phyloP scores from a whole-genome alignment of 2,113 vertebrate species.

The Thomomys bottae region DNA sequence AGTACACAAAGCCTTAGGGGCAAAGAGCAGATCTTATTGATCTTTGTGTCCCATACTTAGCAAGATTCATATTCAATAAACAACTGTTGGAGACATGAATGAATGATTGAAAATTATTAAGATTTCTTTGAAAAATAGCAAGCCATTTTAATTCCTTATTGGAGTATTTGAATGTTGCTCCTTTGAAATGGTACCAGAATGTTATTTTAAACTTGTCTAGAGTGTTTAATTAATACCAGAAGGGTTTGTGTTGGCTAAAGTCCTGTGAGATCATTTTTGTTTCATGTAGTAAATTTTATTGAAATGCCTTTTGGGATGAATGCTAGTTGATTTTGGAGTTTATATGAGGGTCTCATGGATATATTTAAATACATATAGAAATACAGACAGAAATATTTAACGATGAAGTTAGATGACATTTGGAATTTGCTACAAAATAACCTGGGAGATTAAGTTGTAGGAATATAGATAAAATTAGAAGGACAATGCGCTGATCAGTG shows the following conservation, averaged over 20 bases:
- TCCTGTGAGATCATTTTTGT: constrained; percentile 53
- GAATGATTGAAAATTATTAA: background rate
- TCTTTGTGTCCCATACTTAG: background rate
- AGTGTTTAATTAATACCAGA: constrained; percentile 56
- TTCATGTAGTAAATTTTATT: constrained; percentile 60
- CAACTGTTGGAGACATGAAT: background rate
- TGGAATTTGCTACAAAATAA: constrained; percentile 51
- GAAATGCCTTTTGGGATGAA: constrained; percentile 1
- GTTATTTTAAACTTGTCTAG: constrained; percentile 30
- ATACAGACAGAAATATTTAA: constrained; percentile 61
- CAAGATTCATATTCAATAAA: background rate
- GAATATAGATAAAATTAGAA: background rate
- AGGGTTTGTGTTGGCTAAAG: constrained; percentile 53
- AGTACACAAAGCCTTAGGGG: background rate
- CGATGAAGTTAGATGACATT: constrained; percentile 52
- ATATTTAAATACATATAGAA: constrained; percentile 55
- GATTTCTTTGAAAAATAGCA: constrained; percentile 43
- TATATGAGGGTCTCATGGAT: constrained; percentile 35
- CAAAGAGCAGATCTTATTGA: background rate
- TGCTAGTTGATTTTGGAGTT: constrained; percentile 62
- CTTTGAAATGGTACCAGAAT: constrained; percentile 7
- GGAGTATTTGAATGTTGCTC: constrained; percentile 45
- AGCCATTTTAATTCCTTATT: background rate
- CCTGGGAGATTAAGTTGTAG: constrained; percentile 9
- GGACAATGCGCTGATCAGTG: background rate